These are phyloP conservation scores for Atrina japonica DNA, from an alignment of 2,888 invertebrate species.

Conservation along the genomic window DNA sequence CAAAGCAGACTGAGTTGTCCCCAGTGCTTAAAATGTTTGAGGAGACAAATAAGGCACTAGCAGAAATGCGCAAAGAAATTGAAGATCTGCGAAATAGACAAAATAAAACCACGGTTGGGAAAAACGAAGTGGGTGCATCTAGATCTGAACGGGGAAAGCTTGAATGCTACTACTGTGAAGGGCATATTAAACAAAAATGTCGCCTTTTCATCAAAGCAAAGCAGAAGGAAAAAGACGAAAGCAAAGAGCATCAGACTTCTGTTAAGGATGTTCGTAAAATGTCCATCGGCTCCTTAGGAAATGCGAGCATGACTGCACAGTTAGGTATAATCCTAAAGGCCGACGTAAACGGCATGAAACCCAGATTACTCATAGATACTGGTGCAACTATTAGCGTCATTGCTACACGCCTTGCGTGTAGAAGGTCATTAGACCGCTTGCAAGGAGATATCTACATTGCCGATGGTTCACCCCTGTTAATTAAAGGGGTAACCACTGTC, in stretches of 20 bases:
- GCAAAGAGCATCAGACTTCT: not conserved
- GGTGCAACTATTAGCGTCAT: not conserved
- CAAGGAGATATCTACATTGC: constrained; percentile 1
- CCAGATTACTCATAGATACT: not conserved
- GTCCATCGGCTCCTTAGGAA: not conserved
- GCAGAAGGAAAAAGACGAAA: not conserved
- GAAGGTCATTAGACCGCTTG: not conserved
- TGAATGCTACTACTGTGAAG: no score
- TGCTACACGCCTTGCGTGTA: not conserved
- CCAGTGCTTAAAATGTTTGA: not conserved
- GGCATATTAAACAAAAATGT: constrained; percentile 1
- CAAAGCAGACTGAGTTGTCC: not conserved
- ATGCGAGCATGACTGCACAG: not conserved
- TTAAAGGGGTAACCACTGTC: not conserved
- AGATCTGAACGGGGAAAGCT: not conserved
- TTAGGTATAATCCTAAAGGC: no score
- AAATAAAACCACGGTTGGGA: not conserved
- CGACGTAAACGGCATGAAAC: not conserved
- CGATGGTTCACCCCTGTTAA: not conserved
- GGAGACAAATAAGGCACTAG: not conserved
- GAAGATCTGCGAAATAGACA: no score
- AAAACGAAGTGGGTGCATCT: not conserved
- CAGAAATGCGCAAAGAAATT: constrained; percentile 1
- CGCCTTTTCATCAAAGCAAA: not conserved
- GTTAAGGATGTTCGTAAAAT: constrained; percentile 2